Conservation (phyloP, 2,888 invertebrate species). For the Ganaspis brasiliensis region DNA sequence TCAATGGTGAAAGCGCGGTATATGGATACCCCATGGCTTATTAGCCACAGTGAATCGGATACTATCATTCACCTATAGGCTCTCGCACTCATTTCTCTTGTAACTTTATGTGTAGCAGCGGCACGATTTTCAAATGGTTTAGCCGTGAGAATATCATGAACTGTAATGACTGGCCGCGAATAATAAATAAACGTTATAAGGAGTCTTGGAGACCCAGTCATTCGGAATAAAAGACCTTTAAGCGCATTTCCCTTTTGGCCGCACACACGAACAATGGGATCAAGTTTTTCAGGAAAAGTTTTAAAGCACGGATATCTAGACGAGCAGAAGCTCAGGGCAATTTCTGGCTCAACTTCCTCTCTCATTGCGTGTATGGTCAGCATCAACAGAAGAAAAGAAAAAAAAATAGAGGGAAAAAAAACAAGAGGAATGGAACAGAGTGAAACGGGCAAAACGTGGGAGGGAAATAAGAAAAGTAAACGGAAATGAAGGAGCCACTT, state of each 20-base stretch:
- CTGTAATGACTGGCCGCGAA: constrained; percentile 73
- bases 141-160: constrained; percentile 76
- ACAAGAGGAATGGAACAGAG: not conserved
- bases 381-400: not conserved
- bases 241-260: constrained; percentile 70
- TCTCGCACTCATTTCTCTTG: constrained; percentile 24
- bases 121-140: constrained; percentile 60
- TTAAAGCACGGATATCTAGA: constrained; percentile 25
- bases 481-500: constrained; percentile 34
- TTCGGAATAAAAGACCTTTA: constrained; percentile 66
- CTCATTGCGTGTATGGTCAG: constrained; percentile 31
- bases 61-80: constrained; percentile 53
- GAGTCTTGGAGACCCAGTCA: constrained; percentile 66
- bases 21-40: constrained; percentile 75
- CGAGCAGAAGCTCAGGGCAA: constrained; percentile 35
- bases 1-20: constrained; percentile 62
- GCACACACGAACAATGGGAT: constrained; percentile 63
- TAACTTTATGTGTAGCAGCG: constrained; percentile 47
- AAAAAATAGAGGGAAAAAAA: not conserved
- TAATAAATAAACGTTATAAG: constrained; percentile 38
- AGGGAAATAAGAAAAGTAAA: constrained; percentile 21
- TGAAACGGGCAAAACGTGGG: not conserved
- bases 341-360: constrained; percentile 34
- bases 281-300: constrained; percentile 33
- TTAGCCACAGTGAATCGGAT: constrained; percentile 73